These are phyloP conservation scores for Ammodytes dubius DNA, from an alignment of 2,113 vertebrate species.

Conservation along the genomic window DNA sequence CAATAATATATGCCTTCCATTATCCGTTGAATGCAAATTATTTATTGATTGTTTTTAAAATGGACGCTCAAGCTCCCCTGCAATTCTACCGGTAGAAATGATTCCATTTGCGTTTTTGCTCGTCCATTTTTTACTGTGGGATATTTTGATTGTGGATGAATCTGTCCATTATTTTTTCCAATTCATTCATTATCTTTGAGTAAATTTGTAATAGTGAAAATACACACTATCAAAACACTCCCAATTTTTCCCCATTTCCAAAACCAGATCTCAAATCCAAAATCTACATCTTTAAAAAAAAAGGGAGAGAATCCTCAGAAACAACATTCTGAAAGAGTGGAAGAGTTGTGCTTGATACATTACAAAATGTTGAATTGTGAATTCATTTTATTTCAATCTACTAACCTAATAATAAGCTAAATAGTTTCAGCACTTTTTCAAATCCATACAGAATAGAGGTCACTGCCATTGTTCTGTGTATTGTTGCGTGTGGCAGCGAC, in stretches of 20 bases:
- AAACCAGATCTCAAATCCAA: background rate
- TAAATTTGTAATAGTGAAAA: background rate
- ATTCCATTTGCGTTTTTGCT: background rate
- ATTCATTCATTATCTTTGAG: background rate
- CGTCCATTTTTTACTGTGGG: background rate
- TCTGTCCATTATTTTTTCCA: background rate
- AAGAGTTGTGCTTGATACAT: background rate
- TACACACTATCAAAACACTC: background rate
- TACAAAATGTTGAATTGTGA: background rate
- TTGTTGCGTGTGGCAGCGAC: slow-evolving; percentile 6
- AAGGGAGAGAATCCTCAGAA: background rate
- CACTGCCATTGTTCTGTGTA: slow-evolving; percentile 19
- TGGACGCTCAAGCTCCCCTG: background rate
- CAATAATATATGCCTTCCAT: background rate
- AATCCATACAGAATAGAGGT: slow-evolving; percentile 29
- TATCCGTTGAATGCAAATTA: slow-evolving; percentile 13
- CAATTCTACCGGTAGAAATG: background rate
- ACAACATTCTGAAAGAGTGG: background rate
- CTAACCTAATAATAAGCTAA: background rate
- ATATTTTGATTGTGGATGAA: background rate
- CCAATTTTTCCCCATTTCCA: background rate
- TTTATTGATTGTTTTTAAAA: background rate
- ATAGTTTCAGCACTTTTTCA: slow-evolving; percentile 4
- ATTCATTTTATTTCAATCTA: background rate
- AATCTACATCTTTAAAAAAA: background rate